Evolutionary conservation across 2,797 vertebrate species (phyloP).

Genomic region (Cygnus olor): DNA sequence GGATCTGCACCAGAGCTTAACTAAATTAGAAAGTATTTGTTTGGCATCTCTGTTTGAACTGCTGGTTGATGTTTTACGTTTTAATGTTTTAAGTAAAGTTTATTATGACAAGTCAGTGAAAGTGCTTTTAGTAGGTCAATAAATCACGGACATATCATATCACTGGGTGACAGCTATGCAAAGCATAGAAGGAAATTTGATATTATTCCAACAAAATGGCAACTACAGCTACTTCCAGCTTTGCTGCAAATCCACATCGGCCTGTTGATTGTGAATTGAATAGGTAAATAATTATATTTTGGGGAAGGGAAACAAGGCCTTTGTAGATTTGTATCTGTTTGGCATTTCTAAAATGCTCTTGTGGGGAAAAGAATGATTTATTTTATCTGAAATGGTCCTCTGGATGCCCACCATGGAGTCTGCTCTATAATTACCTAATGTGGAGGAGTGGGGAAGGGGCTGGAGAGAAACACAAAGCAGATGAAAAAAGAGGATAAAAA

Average conservation of each 20-base stretch:
- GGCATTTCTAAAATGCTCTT: neutral
- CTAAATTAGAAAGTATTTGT: conserved; percentile 66
- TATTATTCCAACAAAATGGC: conserved; percentile 77
- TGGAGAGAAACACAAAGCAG: conserved; percentile 44
- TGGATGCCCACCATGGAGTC: neutral
- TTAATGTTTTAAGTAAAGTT: conserved; percentile 78
- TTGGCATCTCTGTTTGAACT: conserved; percentile 51
- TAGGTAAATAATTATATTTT: conserved; percentile 51
- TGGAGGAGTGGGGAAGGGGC: neutral
- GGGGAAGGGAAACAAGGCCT: neutral
- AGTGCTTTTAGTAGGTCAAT: conserved; percentile 83
- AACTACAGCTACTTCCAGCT: conserved; percentile 68
- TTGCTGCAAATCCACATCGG: conserved; percentile 59
- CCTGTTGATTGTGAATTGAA: conserved; percentile 53
- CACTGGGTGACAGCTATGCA: conserved; percentile 80
- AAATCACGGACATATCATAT: conserved; percentile 83
- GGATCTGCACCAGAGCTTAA: conserved; percentile 67
- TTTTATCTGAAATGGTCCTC: conserved; percentile 20
- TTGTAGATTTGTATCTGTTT: neutral
- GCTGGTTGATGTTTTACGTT: conserved; percentile 67
- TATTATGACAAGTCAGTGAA: conserved; percentile 80
- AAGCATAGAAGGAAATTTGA: conserved; percentile 75
- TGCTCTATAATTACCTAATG: conserved; percentile 38
- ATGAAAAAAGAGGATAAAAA: conserved; percentile 62
- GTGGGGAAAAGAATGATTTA: neutral